These are phyloP conservation scores for Bursaphelenchus mucronatus DNA, from an alignment of 1,140 invertebrate species.

Conservation along the genomic window DNA sequence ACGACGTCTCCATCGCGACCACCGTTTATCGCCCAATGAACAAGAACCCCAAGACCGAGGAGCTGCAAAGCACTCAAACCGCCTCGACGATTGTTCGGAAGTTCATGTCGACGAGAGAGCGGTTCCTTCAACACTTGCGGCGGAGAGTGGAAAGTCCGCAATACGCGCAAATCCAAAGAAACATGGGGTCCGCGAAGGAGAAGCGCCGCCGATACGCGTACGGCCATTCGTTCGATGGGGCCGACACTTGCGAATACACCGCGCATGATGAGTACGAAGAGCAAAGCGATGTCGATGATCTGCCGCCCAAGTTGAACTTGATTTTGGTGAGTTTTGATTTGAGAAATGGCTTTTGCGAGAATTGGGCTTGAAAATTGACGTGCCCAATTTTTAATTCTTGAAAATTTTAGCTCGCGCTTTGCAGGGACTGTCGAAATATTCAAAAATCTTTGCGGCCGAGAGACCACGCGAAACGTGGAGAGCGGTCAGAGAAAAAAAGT, in stretches of 20 bases:
- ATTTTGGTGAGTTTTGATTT: not conserved
- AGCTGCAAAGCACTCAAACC: not conserved
- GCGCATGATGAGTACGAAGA: not conserved
- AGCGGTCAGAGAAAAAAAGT: too few species aligned
- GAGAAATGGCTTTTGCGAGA: too few species aligned
- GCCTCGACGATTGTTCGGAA: not conserved
- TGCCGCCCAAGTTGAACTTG: constrained; percentile 5
- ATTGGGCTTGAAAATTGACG: too few species aligned
- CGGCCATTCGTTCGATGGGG: not conserved
- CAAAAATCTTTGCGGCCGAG: too few species aligned
- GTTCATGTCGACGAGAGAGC: constrained; percentile 3
- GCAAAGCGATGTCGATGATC: not conserved
- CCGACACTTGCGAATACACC: not conserved
- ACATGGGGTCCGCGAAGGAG: not conserved
- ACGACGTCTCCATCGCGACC: constrained; percentile 1
- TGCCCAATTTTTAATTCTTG: too few species aligned
- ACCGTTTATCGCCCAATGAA: constrained; percentile 1
- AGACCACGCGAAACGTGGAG: too few species aligned
- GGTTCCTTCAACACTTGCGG: not conserved
- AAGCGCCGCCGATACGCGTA: not conserved
- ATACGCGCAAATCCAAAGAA: constrained; percentile 15
- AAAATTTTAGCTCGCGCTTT: too few species aligned
- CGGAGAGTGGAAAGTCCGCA: not conserved
- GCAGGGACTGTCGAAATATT: too few species aligned
- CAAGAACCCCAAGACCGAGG: not conserved